Conservation (phyloP, 1,140 invertebrate species). For the Heliconius hermathena region DNA sequence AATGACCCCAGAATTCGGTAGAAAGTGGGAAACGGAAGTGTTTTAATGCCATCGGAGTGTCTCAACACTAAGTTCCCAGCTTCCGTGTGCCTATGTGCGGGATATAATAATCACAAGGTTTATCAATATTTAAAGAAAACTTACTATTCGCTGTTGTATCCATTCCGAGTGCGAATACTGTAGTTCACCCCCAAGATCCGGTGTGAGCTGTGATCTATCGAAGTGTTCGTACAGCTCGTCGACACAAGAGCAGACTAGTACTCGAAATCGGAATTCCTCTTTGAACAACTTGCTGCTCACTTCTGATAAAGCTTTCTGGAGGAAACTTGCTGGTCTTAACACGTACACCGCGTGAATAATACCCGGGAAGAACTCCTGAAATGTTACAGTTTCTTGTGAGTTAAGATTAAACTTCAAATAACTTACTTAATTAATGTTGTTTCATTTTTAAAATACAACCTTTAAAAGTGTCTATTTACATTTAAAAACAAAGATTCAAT, state of each 20-base stretch:
- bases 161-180: slow-evolving; percentile 96
- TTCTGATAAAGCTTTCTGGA: slow-evolving; percentile 97
- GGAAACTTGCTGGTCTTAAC: slow-evolving; percentile 93
- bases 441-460: background rate
- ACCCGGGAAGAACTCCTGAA: slow-evolving; percentile 96
- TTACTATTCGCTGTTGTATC: slow-evolving; percentile 97
- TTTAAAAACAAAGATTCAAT: slow-evolving; percentile 81
- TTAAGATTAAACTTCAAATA: background rate
- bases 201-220: slow-evolving; percentile 91
- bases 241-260: slow-evolving; percentile 89
- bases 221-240: slow-evolving; percentile 94
- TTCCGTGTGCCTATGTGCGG: too few species aligned
- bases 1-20: too few species aligned
- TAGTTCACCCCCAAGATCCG: slow-evolving; percentile 93
- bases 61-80: too few species aligned
- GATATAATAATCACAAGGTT: too few species aligned
- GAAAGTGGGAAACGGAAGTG: too few species aligned
- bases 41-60: too few species aligned
- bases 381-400: slow-evolving; percentile 44
- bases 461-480: slow-evolving; percentile 83
- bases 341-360: slow-evolving; percentile 96
- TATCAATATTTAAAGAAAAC: too few species aligned
- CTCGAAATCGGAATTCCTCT: slow-evolving; percentile 96
- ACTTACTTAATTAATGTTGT: background rate
- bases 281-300: slow-evolving; percentile 96